Base-by-base conservation (phyloP, 2,797 vertebrate genomes). In the Oreonectes daqikongensis region DNA sequence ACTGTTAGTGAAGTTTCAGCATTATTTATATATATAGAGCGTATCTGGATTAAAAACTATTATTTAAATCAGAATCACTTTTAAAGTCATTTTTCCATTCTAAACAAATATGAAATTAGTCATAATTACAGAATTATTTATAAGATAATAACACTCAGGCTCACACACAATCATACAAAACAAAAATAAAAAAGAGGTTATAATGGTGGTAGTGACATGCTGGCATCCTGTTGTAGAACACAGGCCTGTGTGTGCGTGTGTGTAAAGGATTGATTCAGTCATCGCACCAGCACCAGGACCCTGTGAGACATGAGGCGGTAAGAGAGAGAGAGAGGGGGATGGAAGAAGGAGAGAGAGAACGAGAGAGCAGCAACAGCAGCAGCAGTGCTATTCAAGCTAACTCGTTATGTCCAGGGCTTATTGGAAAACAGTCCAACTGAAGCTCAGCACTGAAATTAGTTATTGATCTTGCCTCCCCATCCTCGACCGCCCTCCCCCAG, bases 391-490 rank as follows among this genome's bases (percentile, higher is more conserved):
- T 90, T 91, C 87, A 90, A 89, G 89, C 89, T 89, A 88, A 87
- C 85, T 82, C 87, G 86, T 89, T 91, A 85, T 86, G 83, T 90
- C 86, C 87, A 91, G 88, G 93, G 92, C 94, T 95, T 96, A 97
- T 96, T 95, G 95, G 95, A 94, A 95, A 96, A 94, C 94, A 91
- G 89, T 94, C 91, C 86, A 85, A 85, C 91, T 90, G 90, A 92
- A 93, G 94, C 94, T 93, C 91, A 87, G 93, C 90, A 92, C 93
- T 90, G 95, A 97, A 98, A 98, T 98, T 95, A 97, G 94, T 96
- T 98, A 98, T 98, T 95, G 96, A 98, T 98, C 93, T 92, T 91
- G 89, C 91, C 91, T 90, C 68, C 91, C 89, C 72, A 82, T 79
- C 52, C 75, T 78, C 55, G 20, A 44, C 60, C 44, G 60, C 65